Conservation (phyloP, 2,113 vertebrate species). For the Gavialis gangeticus region DNA sequence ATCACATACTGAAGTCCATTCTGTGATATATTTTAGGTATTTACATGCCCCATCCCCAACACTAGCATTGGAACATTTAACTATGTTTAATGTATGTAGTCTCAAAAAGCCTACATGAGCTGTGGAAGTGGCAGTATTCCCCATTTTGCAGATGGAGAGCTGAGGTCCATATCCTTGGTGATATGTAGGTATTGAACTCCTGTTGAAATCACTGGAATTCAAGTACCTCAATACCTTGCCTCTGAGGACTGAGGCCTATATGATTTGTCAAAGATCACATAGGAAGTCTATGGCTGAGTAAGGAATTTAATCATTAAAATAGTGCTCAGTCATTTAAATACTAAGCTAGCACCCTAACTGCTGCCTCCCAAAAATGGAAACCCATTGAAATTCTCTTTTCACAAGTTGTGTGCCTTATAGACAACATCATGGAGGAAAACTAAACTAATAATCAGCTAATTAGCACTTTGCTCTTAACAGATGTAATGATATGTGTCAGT, state of each 20-base stretch:
- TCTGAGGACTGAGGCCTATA: too few relatives aligned
- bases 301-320: background rate
- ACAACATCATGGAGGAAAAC: background rate
- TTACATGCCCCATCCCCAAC: background rate
- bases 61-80: background rate
- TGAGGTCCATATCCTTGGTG: background rate
- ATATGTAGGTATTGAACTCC: too few relatives aligned
- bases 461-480: background rate
- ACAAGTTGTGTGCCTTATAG: background rate
- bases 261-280: background rate
- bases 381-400: constrained; percentile 11
- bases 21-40: background rate
- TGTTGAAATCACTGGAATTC: too few relatives aligned
- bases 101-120: background rate
- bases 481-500: background rate
- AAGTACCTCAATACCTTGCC: too few relatives aligned
- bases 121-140: background rate
- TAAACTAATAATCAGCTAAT: background rate
- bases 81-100: background rate
- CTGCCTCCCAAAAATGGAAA: background rate
- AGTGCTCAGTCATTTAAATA: background rate
- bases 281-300: background rate
- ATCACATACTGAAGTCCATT: background rate
- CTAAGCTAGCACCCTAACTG: background rate
- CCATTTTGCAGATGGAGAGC: background rate